Evolutionary conservation across 2,888 invertebrate genomes (phyloP), one percentile per base, ranked within the genome.

Genomic region (Caenorhabditis zanzibari): DNA sequence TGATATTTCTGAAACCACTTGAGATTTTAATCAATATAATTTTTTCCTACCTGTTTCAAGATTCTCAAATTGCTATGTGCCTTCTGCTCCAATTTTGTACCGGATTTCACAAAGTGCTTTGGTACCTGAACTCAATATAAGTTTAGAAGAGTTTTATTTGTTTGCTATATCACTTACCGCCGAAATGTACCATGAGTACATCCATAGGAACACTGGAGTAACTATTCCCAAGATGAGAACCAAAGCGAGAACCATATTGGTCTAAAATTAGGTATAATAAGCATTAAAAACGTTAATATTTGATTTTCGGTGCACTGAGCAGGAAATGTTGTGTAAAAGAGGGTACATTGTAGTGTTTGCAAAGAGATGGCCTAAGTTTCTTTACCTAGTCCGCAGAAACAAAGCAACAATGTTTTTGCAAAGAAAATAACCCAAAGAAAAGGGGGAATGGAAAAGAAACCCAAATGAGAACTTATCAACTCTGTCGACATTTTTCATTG

Each of bases 1-100:
- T 84, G 84, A 81, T 88, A 90, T n/a, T 73, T 74, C 86, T 87
- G 54, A 35, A 82, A 59, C n/a, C n/a, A n/a, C 22, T n/a, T 54
- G 4, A 26, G 12, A 14, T 19, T 1, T 49, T 49, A 14, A 6
- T n/a, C 16, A 47, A 10, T 49, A n/a, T 6, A 19, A 19, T 47
- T n/a, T 9, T 3, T n/a, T 19, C 19, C 19, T 7, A 14, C 22
- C 22, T 49, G 56, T 7, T 68, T 28, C 38, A 68, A 22, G 41
- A 44, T 77, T 38, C 75, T 76, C 19, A 86, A 63, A 69, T 87
- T 83, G 26, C 54, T 71, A 24, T 72, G 52, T 16, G 79, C 81
- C 56, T 84, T 86, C n/a, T 73, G 26, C 10, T 84, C 63, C 12
- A 86, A 58, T 32, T 69, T 69, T 12, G 86, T 85, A 16, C 88